These are phyloP conservation scores for Tuta absoluta DNA, from an alignment of 2,888 invertebrate species.

Conservation along the genomic window DNA sequence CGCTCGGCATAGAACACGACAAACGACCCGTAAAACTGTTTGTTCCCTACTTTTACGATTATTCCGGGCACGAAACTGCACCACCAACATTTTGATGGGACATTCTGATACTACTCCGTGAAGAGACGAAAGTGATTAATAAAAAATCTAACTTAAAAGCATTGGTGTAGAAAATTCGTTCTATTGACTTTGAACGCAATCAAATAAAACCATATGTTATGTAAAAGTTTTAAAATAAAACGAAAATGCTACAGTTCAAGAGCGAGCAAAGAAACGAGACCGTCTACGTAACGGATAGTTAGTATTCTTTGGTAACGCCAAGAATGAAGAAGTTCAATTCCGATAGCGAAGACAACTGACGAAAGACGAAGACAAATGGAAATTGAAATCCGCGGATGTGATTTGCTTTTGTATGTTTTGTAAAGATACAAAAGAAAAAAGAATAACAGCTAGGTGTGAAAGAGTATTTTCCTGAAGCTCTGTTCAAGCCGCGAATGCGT, in stretches of 20 bases:
- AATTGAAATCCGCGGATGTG: conserved; percentile 19
- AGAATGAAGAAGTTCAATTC: conserved; percentile 19
- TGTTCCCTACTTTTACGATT: conserved; percentile 43
- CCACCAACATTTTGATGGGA: conserved; percentile 14
- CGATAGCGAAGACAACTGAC: conserved; percentile 17
- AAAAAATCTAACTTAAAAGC: neutral
- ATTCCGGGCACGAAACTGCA: conserved; percentile 17
- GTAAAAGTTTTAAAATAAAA: conserved; percentile 3
- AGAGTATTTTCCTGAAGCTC: conserved; percentile 21
- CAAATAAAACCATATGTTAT: neutral
- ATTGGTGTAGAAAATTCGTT: neutral
- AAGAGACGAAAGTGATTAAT: conserved; percentile 1
- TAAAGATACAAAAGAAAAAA: too few relatives aligned
- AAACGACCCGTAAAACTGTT: conserved; percentile 58
- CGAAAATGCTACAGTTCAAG: neutral
- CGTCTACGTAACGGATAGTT: too few relatives aligned
- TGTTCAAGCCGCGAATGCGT: conserved; percentile 47
- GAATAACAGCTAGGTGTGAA: conserved; percentile 18
- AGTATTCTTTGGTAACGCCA: neutral
- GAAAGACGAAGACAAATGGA: conserved; percentile 17
- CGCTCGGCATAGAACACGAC: conserved; percentile 27
- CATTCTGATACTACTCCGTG: neutral
- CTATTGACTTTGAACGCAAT: neutral
- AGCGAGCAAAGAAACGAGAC: neutral
- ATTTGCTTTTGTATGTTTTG: too few relatives aligned